Percentiles rank a stretch among this genome's conserved stretches.
These are phyloP conservation scores for Phymorhynchus buccinoides DNA, from an alignment of 1,140 invertebrate species.

Conservation along the genomic window DNA sequence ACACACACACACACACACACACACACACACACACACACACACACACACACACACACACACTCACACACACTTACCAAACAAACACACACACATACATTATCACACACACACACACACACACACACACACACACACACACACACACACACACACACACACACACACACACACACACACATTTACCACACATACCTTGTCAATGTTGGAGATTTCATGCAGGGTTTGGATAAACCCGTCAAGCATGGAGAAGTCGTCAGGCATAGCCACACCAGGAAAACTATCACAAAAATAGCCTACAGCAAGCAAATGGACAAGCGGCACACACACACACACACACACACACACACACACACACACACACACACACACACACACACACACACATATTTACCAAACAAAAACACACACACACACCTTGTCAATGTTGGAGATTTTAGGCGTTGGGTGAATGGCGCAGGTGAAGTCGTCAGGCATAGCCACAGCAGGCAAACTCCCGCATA, in stretches of 20 bases:
- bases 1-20: slow-evolving; percentile 3
- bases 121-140: too few species aligned
- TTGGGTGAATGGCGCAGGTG: slow-evolving; percentile 48
- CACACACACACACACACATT: too few species aligned
- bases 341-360: not conserved
- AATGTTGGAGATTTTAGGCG: slow-evolving; percentile 38
- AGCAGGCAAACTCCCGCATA: slow-evolving; percentile 37
- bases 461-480: slow-evolving; percentile 38
- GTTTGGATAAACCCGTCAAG: too few species aligned
- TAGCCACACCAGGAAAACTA: slow-evolving; percentile 39
- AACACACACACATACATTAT: too few species aligned
- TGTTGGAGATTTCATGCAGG: too few species aligned
- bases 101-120: too few species aligned
- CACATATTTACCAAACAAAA: not conserved
- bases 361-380: not conserved
- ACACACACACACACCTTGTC: slow-evolving; percentile 39
- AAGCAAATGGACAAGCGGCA: slow-evolving; percentile 39
- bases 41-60: slow-evolving; percentile 3
- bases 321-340: not conserved
- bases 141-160: too few species aligned
- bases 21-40: not conserved
- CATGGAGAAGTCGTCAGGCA: slow-evolving; percentile 38
- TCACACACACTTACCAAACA: too few species aligned
- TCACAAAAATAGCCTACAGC: slow-evolving; percentile 47
- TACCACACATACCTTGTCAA: too few species aligned